Evolutionary conservation across 2,113 vertebrate species (phyloP).

Genomic region (Hippolais icterina): DNA sequence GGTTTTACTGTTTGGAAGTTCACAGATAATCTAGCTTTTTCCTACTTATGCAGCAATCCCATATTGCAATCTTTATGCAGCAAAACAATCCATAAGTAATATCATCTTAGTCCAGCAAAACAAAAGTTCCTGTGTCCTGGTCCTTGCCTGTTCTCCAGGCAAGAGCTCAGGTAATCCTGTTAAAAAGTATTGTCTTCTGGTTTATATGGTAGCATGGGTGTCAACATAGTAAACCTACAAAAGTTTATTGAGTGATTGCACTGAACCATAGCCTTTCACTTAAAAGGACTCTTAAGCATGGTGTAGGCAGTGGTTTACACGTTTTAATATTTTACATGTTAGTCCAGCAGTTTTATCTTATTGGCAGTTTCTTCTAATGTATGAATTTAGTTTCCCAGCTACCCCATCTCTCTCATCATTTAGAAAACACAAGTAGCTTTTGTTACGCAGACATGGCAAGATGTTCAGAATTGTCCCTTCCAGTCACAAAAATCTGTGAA

Average conservation of each 20-base stretch:
- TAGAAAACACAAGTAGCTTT: neutral
- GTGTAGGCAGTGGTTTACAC: neutral
- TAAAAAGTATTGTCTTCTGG: neutral
- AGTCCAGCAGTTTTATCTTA: neutral
- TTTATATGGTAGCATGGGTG: neutral
- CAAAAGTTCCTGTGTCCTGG: neutral
- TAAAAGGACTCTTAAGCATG: neutral
- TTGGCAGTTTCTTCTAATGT: neutral
- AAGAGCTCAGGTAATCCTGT: neutral
- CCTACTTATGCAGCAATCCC: neutral
- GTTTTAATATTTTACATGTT: neutral
- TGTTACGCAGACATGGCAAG: neutral
- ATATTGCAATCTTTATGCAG: neutral
- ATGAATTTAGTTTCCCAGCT: neutral
- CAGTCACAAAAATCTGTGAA: neutral
- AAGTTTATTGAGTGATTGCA: neutral
- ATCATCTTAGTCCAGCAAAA: neutral
- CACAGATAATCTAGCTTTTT: neutral
- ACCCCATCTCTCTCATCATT: neutral
- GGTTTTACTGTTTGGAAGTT: neutral
- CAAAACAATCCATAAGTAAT: neutral
- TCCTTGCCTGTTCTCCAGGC: neutral
- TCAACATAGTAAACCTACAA: neutral
- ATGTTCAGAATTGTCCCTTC: neutral
- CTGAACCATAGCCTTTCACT: neutral